Conservation (phyloP, 2,113 vertebrate genomes). For the Rutilus rutilus region DNA sequence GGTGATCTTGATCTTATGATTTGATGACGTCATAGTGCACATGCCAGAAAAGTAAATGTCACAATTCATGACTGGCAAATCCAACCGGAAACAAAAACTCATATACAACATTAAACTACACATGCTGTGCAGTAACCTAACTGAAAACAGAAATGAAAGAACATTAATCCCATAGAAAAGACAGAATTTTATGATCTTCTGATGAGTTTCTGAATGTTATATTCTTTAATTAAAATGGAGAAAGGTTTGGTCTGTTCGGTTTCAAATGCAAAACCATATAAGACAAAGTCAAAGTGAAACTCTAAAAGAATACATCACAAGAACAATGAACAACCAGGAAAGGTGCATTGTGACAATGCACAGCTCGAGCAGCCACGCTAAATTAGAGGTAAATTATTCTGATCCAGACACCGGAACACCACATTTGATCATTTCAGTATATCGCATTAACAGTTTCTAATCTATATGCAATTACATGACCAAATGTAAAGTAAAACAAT, state of each 20-base stretch:
- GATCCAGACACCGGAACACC: not conserved
- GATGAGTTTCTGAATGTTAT: not conserved
- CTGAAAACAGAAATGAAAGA: constrained; percentile 7
- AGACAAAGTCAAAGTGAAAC: not conserved
- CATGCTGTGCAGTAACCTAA: not conserved
- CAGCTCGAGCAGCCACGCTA: not conserved
- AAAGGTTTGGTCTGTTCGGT: not conserved
- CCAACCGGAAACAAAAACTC: not conserved
- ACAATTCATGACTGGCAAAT: not conserved
- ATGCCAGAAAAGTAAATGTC: constrained; percentile 13
- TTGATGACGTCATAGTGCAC: not conserved
- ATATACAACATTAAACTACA: constrained; percentile 5
- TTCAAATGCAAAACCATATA: not conserved
- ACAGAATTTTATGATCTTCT: not conserved
- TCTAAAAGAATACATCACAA: not conserved
- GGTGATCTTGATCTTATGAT: not conserved
- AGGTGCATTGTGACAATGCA: not conserved
- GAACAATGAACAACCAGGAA: not conserved
- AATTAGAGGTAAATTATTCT: not conserved
- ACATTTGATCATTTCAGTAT: constrained; percentile 1
- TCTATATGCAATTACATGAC: not conserved
- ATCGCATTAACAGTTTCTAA: not conserved
- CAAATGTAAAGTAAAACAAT: not conserved
- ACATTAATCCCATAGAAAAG: not conserved
- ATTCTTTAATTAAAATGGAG: not conserved